A percentile compares a stretch with the other conserved stretches of the same genome.
Evolutionary conservation across 2,113 vertebrate genomes (phyloP).

Genomic region (Sturnus vulgaris): DNA sequence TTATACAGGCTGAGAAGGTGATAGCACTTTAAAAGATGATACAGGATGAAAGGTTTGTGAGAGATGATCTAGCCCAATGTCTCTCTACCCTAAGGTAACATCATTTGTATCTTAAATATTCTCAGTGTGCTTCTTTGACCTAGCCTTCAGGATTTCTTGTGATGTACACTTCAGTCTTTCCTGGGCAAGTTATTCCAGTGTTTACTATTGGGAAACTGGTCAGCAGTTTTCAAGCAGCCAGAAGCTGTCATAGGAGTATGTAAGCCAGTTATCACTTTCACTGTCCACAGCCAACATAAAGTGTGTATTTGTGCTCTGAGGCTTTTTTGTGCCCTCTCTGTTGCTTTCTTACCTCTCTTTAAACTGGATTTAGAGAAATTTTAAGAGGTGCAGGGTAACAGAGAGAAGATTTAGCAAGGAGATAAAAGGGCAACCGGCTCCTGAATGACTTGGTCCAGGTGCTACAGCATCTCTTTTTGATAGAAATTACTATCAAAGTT

Average conservation of each 20-base stretch:
- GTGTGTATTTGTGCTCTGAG: background rate
- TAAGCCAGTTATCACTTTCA: background rate
- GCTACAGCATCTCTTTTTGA: background rate
- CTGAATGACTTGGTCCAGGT: background rate
- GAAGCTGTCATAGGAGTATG: background rate
- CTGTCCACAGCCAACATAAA: background rate
- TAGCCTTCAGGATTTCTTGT: background rate
- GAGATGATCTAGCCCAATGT: background rate
- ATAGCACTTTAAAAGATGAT: background rate
- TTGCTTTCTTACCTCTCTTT: background rate
- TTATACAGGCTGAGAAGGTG: background rate
- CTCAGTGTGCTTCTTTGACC: background rate
- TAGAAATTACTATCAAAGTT: background rate
- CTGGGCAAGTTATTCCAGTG: background rate
- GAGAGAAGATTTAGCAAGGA: background rate
- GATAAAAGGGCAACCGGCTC: background rate
- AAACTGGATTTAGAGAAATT: background rate
- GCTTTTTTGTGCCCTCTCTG: background rate
- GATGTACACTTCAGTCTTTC: background rate
- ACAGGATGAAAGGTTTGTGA: background rate
- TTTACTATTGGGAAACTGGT: background rate
- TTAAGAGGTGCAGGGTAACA: background rate
- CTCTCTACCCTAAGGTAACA: background rate
- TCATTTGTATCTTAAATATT: background rate
- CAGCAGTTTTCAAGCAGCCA: background rate